Evolutionary conservation across 2,113 vertebrate species (phyloP).

Genomic region (Nothocercus julius): DNA sequence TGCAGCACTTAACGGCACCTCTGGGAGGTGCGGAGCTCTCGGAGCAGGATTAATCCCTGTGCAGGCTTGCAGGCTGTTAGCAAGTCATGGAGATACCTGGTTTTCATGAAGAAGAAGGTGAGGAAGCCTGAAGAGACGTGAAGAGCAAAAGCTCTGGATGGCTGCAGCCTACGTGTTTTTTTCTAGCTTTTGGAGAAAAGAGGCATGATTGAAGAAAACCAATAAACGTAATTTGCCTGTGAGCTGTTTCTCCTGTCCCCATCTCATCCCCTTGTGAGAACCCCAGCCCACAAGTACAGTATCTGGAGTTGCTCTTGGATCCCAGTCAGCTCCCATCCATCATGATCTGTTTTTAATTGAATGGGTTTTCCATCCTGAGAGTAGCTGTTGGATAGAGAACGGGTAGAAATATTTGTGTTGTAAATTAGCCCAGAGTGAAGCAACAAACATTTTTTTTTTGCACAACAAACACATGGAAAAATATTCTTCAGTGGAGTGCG

Average conservation of each 20-base stretch:
- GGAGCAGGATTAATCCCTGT: neutral
- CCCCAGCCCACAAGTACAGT: constrained; percentile 37
- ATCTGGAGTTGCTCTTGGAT: constrained; percentile 58
- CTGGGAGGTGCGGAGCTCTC: neutral
- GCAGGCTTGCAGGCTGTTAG: neutral
- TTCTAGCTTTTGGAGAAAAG: constrained; percentile 8
- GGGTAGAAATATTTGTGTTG: constrained; percentile 60
- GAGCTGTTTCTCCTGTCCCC: neutral
- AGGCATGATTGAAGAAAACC: neutral
- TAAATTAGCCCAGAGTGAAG: constrained; percentile 50
- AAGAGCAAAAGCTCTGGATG: neutral
- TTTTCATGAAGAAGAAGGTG: neutral
- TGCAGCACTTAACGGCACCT: neutral
- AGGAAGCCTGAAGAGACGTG: neutral
- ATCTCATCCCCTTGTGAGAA: constrained; percentile 43
- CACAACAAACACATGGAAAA: constrained; percentile 66
- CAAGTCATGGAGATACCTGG: neutral
- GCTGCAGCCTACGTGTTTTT: neutral
- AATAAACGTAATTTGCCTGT: neutral
- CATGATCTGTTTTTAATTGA: constrained; percentile 54
- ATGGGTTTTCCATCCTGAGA: constrained; percentile 68
- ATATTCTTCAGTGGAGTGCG: neutral
- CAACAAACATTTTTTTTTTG: neutral
- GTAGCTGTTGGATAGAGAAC: constrained; percentile 44
- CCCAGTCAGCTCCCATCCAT: constrained; percentile 52